Base-by-base conservation (phyloP, 2,888 invertebrate species). In the Caenorhabditis drosophilae region DNA sequence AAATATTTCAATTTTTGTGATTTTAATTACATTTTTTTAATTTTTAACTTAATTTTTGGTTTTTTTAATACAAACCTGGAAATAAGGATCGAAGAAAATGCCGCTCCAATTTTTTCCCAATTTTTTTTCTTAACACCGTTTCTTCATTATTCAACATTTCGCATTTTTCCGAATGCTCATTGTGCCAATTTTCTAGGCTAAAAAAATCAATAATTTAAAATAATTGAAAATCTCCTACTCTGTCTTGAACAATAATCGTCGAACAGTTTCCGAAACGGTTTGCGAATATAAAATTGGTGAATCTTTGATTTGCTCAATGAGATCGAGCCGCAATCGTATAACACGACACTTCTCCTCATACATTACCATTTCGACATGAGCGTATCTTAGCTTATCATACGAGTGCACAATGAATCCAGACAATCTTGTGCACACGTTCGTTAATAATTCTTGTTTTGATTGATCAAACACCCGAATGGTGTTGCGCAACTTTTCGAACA, bases 51-150 rank as follows among this genome's bases (percentile, higher is more conserved):
- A n/a, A n/a, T n/a, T n/a, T n/a, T n/a, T n/a, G n/a, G n/a, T n/a
- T n/a, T n/a, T n/a, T n/a, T n/a, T n/a, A n/a, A n/a, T n/a, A n/a
- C n/a, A n/a, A n/a, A 69, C 95, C 95, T 1, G 92, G 91, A 85
- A 97, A 97, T 40, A 97, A 85, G 12, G 89, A 88, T 68, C 89
- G 89, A 6, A 97, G 87, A 73, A 88, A 88, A 80, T 88, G 96
- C 0, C 91, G 91, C 23, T 92, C 91, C 79, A 92, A 91, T 63
- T 89, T 87, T 0, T 86, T 82, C 75, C 90, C 89, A 84, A 95
- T 95, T 9, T 90, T 89, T 73, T 90, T 89, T 38, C 97, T 87
- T 11, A 90, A 86, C 4, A 87, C 86, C 11, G 92, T 87, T 85
- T 97, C 97, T 73, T 92, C 91, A 70, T 89, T 89, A 85, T 93